Base-by-base conservation (phyloP, 2,888 invertebrate genomes). In the Melipona bicolor region DNA sequence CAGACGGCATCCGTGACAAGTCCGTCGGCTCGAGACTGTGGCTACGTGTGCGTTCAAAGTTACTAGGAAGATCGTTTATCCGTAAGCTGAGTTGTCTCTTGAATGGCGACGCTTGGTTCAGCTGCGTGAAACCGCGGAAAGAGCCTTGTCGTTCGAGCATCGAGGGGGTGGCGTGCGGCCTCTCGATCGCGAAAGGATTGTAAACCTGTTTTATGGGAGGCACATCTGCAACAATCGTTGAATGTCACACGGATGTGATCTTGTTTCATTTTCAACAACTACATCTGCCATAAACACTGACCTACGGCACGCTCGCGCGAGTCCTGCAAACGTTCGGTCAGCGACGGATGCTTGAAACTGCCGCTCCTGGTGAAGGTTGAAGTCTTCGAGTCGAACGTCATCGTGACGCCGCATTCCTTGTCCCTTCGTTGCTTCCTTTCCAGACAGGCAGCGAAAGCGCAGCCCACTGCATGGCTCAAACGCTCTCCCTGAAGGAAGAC, bases 401-500 rank as follows among this genome's bases (percentile, higher is more conserved):
- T 98, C 64, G 98, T 98, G 19, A 98, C 98, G 17, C 97, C 97
- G 94, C 98, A 98, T 95, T 99, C 99, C 94, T 99, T 99, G 95
- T 99, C 99, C 85, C 99, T 96, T 88, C 98, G 97, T 95, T 99
- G 99, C 95, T 99, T 99, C 92, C 98, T 96, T 94, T 99, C 99
- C 90, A 99, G 95, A 93, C 99, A 99, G 3, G 99, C 98, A 77
- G 99, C 98, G 95, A 99, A 99, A 71, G 99, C 99, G 95, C 99
- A 99, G 62, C 99, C 99, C 50, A 99, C 99, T 2, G 99, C 99
- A 95, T 99, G 99, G 91, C 99, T 99, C 87, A 99, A 95, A 68
- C 99, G 96, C 95, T 99, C 99, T 80, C 99, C 99, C 97, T 97
- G 54, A n/a, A 54, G 15, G 64, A 72, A 32, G 32, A 73, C 76